phyloP scores from a whole-genome alignment of 2,797 vertebrate genomes.

The Danio aesculapii region DNA sequence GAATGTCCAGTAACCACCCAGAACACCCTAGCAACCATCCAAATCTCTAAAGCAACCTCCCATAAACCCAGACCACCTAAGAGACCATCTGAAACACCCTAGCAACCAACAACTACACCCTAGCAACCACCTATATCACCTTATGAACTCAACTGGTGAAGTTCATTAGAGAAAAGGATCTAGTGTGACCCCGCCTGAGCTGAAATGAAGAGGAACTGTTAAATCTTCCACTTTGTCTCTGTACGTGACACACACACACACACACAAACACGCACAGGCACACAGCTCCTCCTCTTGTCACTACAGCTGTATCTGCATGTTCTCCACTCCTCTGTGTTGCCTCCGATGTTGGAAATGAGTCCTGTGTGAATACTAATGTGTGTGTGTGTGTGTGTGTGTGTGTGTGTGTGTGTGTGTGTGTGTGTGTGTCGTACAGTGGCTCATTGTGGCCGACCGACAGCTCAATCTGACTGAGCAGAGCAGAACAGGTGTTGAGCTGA shows the following conservation, averaged over 20 bases:
- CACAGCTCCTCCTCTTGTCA: background rate
- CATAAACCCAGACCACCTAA: background rate
- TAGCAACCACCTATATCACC: too few species aligned
- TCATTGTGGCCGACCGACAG: constrained; percentile 55
- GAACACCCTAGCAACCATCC: background rate
- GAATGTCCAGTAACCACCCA: background rate
- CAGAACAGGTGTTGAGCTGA: constrained; percentile 53
- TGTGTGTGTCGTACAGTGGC: constrained; percentile 14
- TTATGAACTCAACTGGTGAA: too few species aligned
- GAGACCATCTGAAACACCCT: background rate
- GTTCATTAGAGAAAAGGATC: too few species aligned
- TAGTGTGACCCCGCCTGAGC: too few species aligned
- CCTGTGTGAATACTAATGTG: constrained; percentile 25
- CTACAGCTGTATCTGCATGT: constrained; percentile 27
- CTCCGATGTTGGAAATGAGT: constrained; percentile 36
- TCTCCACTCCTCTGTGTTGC: constrained; percentile 41
- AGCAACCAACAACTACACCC: background rate
- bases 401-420: too few species aligned
- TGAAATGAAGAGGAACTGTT: too few species aligned
- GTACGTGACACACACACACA: too few species aligned
- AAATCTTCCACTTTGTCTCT: too few species aligned
- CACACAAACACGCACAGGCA: too few species aligned
- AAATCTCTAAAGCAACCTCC: too few species aligned
- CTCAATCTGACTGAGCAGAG: constrained; percentile 58
- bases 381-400: background rate